Conservation (phyloP, 64 coral and sea anemone genomes). For the Platygyra sinensis region DNA sequence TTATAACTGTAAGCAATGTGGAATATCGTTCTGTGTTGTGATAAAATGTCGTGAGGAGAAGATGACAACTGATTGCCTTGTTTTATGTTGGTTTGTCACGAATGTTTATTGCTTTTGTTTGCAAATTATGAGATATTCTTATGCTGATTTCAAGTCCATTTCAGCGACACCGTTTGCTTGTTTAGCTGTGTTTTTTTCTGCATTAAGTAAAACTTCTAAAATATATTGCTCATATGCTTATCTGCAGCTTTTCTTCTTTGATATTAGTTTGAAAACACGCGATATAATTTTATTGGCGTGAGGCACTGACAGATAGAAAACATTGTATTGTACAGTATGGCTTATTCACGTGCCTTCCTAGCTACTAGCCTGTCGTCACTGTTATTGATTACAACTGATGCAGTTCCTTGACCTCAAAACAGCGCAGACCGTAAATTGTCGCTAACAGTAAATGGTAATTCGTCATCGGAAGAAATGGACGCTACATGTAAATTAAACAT, state of each 20-base stretch:
- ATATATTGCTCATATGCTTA: not conserved
- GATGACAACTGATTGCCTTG: not conserved
- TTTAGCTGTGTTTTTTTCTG: not conserved
- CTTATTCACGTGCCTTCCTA: constrained; percentile 3
- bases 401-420: not conserved
- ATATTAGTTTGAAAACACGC: not conserved
- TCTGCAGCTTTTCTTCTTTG: not conserved
- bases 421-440: not conserved
- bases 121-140: not conserved
- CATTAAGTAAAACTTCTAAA: not conserved
- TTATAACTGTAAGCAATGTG: too few relatives aligned
- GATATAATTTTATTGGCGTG: constrained; percentile 8
- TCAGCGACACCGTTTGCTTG: not conserved
- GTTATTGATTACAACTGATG: not conserved
- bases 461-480: not conserved
- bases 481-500: not conserved
- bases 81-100: constrained; percentile 39
- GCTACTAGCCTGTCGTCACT: not conserved
- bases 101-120: constrained; percentile 30
- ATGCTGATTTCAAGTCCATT: not conserved
- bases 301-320: not conserved
- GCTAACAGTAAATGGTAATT: not conserved
- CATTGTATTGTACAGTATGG: not conserved
- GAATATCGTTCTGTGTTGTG: not conserved
- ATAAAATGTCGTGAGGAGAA: constrained; percentile 12